Base-by-base conservation (phyloP, 2,888 invertebrate species). In the Xylocampa areola region DNA sequence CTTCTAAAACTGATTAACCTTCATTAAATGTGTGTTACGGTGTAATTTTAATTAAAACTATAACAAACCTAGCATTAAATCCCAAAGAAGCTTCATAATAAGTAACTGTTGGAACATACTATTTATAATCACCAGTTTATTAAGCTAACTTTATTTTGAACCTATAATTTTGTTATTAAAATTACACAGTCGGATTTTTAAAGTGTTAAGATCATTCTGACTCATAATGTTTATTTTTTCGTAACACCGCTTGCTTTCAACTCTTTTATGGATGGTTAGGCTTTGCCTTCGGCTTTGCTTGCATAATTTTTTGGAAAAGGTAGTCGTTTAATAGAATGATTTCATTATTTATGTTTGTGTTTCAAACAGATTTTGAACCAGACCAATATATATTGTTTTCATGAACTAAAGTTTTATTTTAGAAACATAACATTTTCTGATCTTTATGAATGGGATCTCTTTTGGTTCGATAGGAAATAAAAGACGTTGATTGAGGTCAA, bases 81-180 rank as follows among this genome's bases (percentile, higher is more conserved):
- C 48, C 41, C 47, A 58, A 54, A 66, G 53, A 43, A 58, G 40
- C 51, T 48, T 29, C 6, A 32, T 54, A 61, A 47, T 53, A 63
- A 59, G 27, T 29, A 19, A 49, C 49, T 29, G 48, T 35, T 30
- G 48, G 37, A 25, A 43, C 43, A 51, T 67, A 58, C 58, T 67
- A 66, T 53, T 61, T 54, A 68, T 63, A 54, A 68, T 63, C 43
- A 63, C 30, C 30, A 30, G 53, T 68, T 54, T 68, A 63, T 68
- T 66, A 61, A 59, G 45, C 57, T 61, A 50, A 68, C 57, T 68
- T 54, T 25, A 40, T 51, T 54, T 21, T 33, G 6, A 76, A 77
- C 79, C 77, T 71, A 76, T 81, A 82, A 81, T 82, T 84, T 84
- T 73, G 79, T 79, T 81, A 81, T 82, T 82, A 81, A 82, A 79